Evolutionary conservation across 2,888 invertebrate species (phyloP), one percentile per base, ranked within the genome.

Genomic region (Ferrisia virgata): DNA sequence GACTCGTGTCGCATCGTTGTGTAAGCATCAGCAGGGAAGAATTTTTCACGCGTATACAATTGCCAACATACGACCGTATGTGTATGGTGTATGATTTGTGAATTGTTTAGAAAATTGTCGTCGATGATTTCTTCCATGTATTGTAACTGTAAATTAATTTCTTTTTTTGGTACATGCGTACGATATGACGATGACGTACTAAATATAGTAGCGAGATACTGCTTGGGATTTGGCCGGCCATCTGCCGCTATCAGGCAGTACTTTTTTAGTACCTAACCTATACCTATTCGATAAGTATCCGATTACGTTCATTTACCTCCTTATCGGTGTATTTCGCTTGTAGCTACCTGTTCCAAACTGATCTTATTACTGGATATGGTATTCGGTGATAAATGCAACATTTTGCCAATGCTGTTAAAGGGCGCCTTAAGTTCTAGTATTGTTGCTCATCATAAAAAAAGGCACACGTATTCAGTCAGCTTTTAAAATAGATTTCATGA

Each of bases 361-460:
- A 76, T 76, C 72, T 76, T 18, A 18, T 76, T 33, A 18, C 72
- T 76, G 72, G 15, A 25, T 76, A 76, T 76, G 72, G 72, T 36
- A 76, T 76, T 15, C 36, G 18, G 18, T 3, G 36, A 64, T 58
- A 25, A 8, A 25, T 28, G 18, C 64, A 28, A 76, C n/a, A 76
- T 22, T 76, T 9, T 15, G 22, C 11, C 72, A 1, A 36, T 15
- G 72, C 72, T 76, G 22, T 76, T 76, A 76, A 76, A 76, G 72
- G 36, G 72, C 72, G 72, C 36, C n/a, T 76, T 36, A 76, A 36
- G 18, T 76, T 76, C 36, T 76, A 76, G 33, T 33, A 33, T 76
- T 18, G 72, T 18, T 53, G 69, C 1, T 69, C n/a, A 69, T 69
- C 31, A 31, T 31, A 69, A 76, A 76, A n/a, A n/a, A n/a, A n/a